Evolutionary conservation across 64 coral and sea anemone genomes (phyloP).

Genomic region (Cladopsammia gracilis): DNA sequence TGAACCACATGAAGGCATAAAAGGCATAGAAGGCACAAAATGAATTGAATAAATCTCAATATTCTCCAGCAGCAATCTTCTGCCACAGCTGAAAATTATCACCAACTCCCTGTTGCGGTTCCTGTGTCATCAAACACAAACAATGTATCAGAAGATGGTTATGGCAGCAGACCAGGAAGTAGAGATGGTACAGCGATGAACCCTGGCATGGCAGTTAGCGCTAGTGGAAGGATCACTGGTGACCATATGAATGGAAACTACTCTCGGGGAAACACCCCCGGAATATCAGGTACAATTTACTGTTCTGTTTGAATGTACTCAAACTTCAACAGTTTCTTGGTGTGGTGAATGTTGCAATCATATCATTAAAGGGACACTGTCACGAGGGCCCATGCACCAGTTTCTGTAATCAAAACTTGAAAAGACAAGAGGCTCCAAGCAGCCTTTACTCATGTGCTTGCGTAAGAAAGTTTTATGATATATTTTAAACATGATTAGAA

Average conservation of each 20-base stretch:
- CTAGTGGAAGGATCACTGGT: conserved; percentile 25
- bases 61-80: conserved; percentile 17
- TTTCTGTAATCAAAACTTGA: too few relatives aligned
- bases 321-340: too few relatives aligned
- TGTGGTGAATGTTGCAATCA: too few relatives aligned
- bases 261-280: conserved; percentile 10
- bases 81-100: not conserved
- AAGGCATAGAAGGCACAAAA: not conserved
- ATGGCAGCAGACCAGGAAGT: conserved; percentile 16
- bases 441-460: too few relatives aligned
- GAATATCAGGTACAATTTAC: conserved; percentile 22
- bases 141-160: conserved; percentile 23
- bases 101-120: not conserved
- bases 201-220: conserved; percentile 4
- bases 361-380: too few relatives aligned
- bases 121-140: conserved; percentile 43
- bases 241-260: conserved; percentile 41
- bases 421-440: too few relatives aligned
- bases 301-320: not conserved
- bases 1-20: too few relatives aligned
- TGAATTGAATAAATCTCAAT: not conserved
- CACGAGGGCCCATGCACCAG: too few relatives aligned
- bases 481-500: too few relatives aligned
- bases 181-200: not conserved
- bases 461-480: too few relatives aligned